Evolutionary conservation across 1,140 invertebrate genomes (phyloP), one percentile per base, ranked within the genome.

Genomic region (Ips nitidus): DNA sequence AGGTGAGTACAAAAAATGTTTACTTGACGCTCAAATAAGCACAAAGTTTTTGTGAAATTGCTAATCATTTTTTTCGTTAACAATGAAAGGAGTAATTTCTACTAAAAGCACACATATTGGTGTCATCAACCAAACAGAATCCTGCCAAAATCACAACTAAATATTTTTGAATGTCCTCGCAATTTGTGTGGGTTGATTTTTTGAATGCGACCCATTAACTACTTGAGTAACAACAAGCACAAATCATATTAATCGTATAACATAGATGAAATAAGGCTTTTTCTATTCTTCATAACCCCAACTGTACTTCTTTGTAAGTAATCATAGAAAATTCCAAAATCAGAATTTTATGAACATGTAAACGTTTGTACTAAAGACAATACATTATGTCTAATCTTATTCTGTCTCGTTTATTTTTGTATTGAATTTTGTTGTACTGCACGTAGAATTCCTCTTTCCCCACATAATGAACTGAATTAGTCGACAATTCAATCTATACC

Each of bases 361-460:
- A 65, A 65, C 63, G 63, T 65, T 65, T 65, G 63, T 65, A 65
- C 63, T 65, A 65, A 65, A 65, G 63, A 65, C 63, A 65, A 65
- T 65, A 65, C 63, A 65, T 65, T 65, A 65, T 65, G 63, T 65
- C 62, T 64, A 64, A 65, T 65, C 63, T 65, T 65, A 45, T 8
- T n/a, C 37, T 22, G 41, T 61, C 7, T 22, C 50, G 22, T 62
- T 62, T 62, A 22, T 22, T 22, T 22, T 22, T 22, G 22, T 22
- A 22, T 22, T 22, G 22, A 22, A 22, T 22, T 22, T 22, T 22
- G 22, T 22, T 22, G 22, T 22, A 22, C 22, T 22, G 22, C 22
- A 22, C 22, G 22, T 22, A 22, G 22, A 22, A 22, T 22, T 22
- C 22, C 22, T 22, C 22, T 22, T 22, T 22, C 22, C 22, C 22